Percentiles rank a stretch among this genome's conserved stretches.
Evolutionary conservation across 2,113 vertebrate species (phyloP).

Genomic region (Carassius auratus): DNA sequence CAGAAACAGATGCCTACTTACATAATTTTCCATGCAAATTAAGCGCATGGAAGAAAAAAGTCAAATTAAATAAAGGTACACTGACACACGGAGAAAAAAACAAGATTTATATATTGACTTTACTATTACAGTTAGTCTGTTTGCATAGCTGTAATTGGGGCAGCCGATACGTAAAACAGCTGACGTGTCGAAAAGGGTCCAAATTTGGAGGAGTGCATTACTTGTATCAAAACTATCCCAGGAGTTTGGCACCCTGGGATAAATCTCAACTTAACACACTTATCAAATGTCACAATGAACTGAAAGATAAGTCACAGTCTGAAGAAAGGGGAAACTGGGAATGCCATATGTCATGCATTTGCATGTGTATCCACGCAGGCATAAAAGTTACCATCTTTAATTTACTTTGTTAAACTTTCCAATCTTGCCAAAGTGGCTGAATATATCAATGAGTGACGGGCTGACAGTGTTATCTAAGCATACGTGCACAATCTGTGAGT

Average conservation of each 20-base stretch:
- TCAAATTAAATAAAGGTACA: not conserved
- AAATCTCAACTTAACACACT: slow-evolving; percentile 54
- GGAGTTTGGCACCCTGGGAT: slow-evolving; percentile 18
- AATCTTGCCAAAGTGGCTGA: not conserved
- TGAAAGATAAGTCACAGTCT: not conserved
- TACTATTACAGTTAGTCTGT: slow-evolving; percentile 55
- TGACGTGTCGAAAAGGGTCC: slow-evolving; percentile 62
- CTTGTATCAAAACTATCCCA: slow-evolving; percentile 40
- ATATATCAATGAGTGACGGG: not conserved
- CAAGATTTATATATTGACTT: slow-evolving; percentile 26
- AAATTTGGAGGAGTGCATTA: slow-evolving; percentile 52
- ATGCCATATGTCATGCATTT: slow-evolving; percentile 8
- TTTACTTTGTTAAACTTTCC: not conserved
- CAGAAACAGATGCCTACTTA: slow-evolving; percentile 23
- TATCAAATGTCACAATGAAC: not conserved
- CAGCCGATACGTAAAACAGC: slow-evolving; percentile 49
- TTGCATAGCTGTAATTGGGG: slow-evolving; percentile 63
- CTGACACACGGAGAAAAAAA: slow-evolving; percentile 27
- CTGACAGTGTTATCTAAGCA: not conserved
- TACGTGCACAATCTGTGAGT: not conserved
- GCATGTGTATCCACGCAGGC: not conserved
- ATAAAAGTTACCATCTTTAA: not conserved
- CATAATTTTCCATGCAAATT: not conserved
- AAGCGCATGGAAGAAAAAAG: slow-evolving; percentile 32
- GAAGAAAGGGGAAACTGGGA: not conserved